Evolutionary conservation across 37 sponge, comb jelly and placozoan genomes (phyloP).

Genomic region (Agelas oroides): DNA sequence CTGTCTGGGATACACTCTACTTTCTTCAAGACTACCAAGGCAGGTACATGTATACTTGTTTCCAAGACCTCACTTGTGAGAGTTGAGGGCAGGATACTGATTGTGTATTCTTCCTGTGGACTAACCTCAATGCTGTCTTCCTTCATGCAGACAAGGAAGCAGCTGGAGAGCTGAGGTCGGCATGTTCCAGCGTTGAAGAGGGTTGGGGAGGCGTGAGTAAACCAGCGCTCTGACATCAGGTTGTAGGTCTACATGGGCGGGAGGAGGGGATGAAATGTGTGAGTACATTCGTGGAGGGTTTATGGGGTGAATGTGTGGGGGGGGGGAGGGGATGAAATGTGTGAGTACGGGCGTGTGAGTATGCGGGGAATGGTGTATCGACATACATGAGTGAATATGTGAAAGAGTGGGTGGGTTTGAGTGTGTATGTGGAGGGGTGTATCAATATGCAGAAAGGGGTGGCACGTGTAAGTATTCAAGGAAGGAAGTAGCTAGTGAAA

Average conservation of each 20-base stretch:
- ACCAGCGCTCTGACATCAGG: conserved; percentile 98
- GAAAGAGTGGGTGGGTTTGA: background rate
- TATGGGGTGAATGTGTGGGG: background rate
- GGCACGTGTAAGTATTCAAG: too few species aligned
- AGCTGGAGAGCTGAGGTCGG: conserved; percentile 94
- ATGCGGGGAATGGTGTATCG: too few species aligned
- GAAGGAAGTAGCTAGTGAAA: background rate
- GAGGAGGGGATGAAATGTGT: background rate
- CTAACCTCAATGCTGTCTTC: conserved; percentile 96
- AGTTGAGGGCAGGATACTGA: too few species aligned
- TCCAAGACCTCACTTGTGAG: too few species aligned
- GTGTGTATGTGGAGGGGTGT: background rate
- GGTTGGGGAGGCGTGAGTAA: conserved; percentile 98
- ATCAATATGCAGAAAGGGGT: too few species aligned
- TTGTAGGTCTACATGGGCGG: conserved; percentile 85
- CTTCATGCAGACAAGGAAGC: conserved; percentile 97
- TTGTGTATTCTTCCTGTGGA: too few species aligned
- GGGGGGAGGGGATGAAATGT: too few species aligned
- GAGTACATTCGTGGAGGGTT: background rate
- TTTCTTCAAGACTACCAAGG: too few species aligned
- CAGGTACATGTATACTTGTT: too few species aligned
- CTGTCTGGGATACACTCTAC: too few species aligned
- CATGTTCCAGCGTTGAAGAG: conserved; percentile 99
- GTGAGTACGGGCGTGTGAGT: too few species aligned
- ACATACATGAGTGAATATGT: background rate